Base-by-base conservation (phyloP, 2,113 vertebrate species). In the Chauna torquata region DNA sequence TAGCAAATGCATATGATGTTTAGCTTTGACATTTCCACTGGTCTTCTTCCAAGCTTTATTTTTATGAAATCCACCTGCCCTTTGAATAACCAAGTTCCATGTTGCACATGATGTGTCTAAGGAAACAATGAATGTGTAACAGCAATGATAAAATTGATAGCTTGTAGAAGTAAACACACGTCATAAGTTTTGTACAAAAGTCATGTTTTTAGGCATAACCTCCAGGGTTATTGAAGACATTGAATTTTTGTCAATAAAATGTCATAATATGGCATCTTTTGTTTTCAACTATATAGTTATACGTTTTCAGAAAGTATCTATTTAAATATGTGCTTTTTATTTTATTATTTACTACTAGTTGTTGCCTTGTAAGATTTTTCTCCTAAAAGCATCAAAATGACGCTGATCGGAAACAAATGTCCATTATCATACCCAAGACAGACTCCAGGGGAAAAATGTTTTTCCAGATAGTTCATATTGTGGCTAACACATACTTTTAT, bases 331-430 rank as follows among this genome's bases (percentile, higher is more conserved):
- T 86, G 12, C 20, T 66, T 79, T 82, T 28, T 9, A 57, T 83
- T 94, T 45, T 64, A 34, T 30, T 38, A 44, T 81, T 45, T 93
- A 20, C 32, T 94, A 25, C 25, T 59, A 40, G 50, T 38, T 93
- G 44, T 71, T 86, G 32, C 75, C 17, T 81, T 77, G 5, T 70
- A 61, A 88, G 44, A 18, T 92, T 72, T 97, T 94, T 92, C 83
- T 95, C 77, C 83, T 88, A 28, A 86, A 81, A 96, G 88, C 82
- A 86, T 78, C 30, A 82, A 71, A 88, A 66, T 96, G 62, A 22
- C 4, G 3, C 55, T 90, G 88, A 24, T 83, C 88, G 74, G 59
- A 69, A 85, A 45, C 61, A 88, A 42, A 19, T 82, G n/a, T 38
- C 59, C 47, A 32, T 86, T 95, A 24, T 76, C 2, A 8, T 91